Evolutionary conservation across 2,888 invertebrate species (phyloP).

Genomic region (Priapulus caudatus): DNA sequence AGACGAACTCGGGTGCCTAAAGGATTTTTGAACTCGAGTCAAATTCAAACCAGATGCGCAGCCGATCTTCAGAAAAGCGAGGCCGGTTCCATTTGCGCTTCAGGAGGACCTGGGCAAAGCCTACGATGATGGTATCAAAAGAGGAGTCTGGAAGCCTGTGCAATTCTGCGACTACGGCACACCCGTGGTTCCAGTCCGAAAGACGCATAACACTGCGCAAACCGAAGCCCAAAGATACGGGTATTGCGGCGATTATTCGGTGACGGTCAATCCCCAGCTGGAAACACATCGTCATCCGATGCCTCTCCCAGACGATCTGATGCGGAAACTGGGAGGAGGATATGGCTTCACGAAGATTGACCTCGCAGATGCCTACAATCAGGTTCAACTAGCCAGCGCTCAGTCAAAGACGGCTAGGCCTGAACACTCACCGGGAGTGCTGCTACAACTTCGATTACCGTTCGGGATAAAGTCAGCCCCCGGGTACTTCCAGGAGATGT

Average conservation of each 20-base stretch:
- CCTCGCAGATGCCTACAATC: no score
- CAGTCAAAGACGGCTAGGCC: no score
- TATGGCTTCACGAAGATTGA: no score
- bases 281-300: no score
- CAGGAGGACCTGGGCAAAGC: constrained; percentile 7
- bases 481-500: constrained; percentile 34
- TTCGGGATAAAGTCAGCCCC: constrained; percentile 28
- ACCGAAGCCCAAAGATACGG: no score
- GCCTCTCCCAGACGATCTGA: no score
- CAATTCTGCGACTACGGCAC: neutral
- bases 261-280: no score
- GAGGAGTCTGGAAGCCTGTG: constrained; percentile 9
- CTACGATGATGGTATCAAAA: constrained; percentile 8
- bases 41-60: constrained; percentile 10
- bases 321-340: no score
- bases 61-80: constrained; percentile 10
- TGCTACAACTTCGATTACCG: no score
- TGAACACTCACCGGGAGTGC: no score
- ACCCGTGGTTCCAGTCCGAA: neutral
- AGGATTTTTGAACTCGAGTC: constrained; percentile 11
- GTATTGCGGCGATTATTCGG: no score
- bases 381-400: no score
- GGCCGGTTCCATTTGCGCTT: constrained; percentile 12
- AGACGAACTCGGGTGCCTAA: constrained; percentile 12
- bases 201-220: neutral